Percentiles rank a stretch among this genome's conserved stretches.
These are phyloP conservation scores for Tonatia bakeri DNA, from an alignment of 2,113 vertebrate genomes.

Conservation along the genomic window DNA sequence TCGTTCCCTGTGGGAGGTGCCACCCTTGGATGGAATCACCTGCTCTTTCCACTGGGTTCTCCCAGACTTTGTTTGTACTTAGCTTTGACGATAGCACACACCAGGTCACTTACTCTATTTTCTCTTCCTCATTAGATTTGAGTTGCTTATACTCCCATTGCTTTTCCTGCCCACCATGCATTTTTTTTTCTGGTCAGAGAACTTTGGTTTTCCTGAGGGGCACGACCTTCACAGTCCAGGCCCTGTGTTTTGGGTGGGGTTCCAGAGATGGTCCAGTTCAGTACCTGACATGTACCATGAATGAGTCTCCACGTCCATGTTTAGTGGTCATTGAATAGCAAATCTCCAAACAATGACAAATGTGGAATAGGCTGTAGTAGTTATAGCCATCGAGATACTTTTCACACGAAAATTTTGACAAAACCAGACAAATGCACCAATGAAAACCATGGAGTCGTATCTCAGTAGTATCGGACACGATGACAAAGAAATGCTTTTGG, in stretches of 20 bases:
- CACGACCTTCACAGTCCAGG: neutral
- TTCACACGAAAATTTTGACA: neutral
- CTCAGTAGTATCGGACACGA: neutral
- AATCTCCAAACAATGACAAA: neutral
- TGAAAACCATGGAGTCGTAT: neutral
- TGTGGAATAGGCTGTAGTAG: neutral
- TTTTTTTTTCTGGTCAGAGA: neutral
- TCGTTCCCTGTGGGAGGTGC: neutral
- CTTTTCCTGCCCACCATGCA: neutral
- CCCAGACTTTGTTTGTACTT: neutral
- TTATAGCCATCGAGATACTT: neutral
- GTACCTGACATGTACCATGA: neutral
- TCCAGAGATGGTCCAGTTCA: neutral
- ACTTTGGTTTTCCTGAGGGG: neutral
- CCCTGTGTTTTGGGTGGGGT: neutral
- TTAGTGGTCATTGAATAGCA: neutral
- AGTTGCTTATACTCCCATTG: neutral
- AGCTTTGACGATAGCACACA: neutral
- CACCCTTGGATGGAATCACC: neutral
- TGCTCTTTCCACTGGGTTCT: neutral
- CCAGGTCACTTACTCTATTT: neutral
- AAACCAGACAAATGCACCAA: neutral
- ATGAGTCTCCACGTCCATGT: neutral
- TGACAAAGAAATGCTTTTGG: neutral
- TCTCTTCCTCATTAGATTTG: neutral